Evolutionary conservation across 1,140 invertebrate species (phyloP), one percentile per base, ranked within the genome.

Genomic region (Apolygus lucorum): DNA sequence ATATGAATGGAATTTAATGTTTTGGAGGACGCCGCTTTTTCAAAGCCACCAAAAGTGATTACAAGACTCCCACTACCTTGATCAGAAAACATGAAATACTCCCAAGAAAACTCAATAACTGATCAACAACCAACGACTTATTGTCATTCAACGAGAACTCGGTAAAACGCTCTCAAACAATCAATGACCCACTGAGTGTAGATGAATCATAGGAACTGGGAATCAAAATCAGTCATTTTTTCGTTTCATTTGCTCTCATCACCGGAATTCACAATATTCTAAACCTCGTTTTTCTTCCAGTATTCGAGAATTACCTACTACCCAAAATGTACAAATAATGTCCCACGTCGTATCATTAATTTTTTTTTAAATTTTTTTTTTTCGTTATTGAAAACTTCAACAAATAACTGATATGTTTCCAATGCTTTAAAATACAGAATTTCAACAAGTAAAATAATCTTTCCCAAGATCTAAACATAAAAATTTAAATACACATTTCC

Each of bases 361-460:
- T 11, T 17, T 17, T 17, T 17, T 49, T 8, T 63, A 25, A 2
- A 63, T 63, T 63, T 63, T 25, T 22, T 22, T 62, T 28, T n/a
- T 14, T 8, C 8, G 52, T 54, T 59, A 69, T 69, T 22, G 62
- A 64, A 65, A 65, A 65, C 22, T 70, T 52, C 42, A 69, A 69
- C 59, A 69, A 63, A 34, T 21, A 65, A 34, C n/a, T 65, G 68
- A 70, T 70, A 70, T 70, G 68, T 70, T 70, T 65, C 17, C 22
- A 52, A 29, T 63, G 28, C 34, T n/a, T 28, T 26, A 29, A 34
- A 62, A 59, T 64, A 62, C 22, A 49, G 17, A 63, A 63, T 49
- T 54, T 62, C 28, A 24, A 28, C 25, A 34, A 69, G 25, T 11
- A 34, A 63, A 69, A 63, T 34, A 24, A 52, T 62, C 68, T 13